phyloP scores from a whole-genome alignment of 2,113 vertebrate genomes.

The Phalacrocorax carbo region DNA sequence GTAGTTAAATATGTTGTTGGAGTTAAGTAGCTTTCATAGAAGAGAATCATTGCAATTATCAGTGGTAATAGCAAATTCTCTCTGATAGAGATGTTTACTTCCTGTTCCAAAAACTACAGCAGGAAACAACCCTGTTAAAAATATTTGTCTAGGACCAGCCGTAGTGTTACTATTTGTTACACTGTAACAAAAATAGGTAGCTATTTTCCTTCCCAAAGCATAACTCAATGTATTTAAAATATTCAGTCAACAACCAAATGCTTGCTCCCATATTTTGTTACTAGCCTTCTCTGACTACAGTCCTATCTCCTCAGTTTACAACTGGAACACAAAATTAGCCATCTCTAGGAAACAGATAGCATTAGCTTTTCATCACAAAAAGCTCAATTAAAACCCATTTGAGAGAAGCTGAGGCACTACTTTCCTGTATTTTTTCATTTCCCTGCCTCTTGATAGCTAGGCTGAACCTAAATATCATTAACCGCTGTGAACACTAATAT shows the following conservation, averaged over 20 bases:
- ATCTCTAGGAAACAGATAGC: constrained; percentile 24
- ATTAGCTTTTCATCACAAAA: constrained; percentile 44
- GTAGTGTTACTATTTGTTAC: not conserved
- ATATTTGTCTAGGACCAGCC: not conserved
- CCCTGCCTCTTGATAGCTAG: not conserved
- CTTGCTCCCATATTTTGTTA: not conserved
- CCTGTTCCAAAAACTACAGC: constrained; percentile 26
- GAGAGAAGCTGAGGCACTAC: not conserved
- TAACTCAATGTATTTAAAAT: constrained; percentile 6
- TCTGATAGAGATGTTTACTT: constrained; percentile 43
- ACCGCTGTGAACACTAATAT: not conserved
- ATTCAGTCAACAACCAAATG: constrained; percentile 3
- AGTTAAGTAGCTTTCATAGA: constrained; percentile 57
- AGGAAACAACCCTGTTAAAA: constrained; percentile 32
- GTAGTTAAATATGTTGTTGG: constrained; percentile 49
- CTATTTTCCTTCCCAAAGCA: not conserved
- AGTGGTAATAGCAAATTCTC: constrained; percentile 38
- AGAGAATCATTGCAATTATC: constrained; percentile 55
- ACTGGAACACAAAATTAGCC: not conserved
- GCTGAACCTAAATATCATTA: not conserved
- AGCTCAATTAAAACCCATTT: constrained; percentile 46
- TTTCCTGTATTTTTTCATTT: not conserved
- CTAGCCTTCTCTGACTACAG: not conserved
- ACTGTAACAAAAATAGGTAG: not conserved
- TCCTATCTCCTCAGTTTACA: not conserved